A percentile compares a stretch with the other conserved stretches of the same genome.
Evolutionary conservation across 2,113 vertebrate genomes (phyloP).

Genomic region (Lepus timidus): DNA sequence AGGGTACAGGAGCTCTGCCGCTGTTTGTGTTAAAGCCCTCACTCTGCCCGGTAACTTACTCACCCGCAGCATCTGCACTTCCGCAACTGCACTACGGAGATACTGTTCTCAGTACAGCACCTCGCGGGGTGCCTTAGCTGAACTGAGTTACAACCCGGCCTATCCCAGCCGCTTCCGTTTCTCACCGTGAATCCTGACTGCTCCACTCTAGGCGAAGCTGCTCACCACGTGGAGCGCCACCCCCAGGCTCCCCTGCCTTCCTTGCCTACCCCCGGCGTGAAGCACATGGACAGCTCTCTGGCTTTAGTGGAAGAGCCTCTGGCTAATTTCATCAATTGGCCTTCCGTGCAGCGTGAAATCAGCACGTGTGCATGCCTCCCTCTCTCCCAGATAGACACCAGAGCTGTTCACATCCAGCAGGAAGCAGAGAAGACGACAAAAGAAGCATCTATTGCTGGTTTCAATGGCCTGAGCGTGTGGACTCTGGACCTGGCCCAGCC

Average conservation of each 20-base stretch:
- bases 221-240: neutral
- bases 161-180: neutral
- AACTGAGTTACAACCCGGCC: neutral
- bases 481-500: neutral
- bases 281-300: neutral
- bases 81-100: neutral
- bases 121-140: neutral
- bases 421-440: conserved; percentile 11
- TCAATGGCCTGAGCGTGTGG: neutral
- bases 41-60: neutral
- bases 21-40: too few relatives aligned
- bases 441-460: neutral
- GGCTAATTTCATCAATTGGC: neutral
- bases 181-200: neutral
- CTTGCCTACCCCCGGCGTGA: neutral
- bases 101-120: neutral
- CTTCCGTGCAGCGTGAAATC: neutral
- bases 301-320: neutral
- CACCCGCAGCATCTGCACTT: conserved; percentile 19
- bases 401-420: neutral
- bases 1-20: neutral
- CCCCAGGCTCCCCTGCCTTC: neutral
- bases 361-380: neutral
- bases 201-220: neutral
- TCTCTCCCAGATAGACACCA: conserved; percentile 38